phyloP scores from a whole-genome alignment of 2,888 invertebrate species.

The Scrobipalpa atriplicella region DNA sequence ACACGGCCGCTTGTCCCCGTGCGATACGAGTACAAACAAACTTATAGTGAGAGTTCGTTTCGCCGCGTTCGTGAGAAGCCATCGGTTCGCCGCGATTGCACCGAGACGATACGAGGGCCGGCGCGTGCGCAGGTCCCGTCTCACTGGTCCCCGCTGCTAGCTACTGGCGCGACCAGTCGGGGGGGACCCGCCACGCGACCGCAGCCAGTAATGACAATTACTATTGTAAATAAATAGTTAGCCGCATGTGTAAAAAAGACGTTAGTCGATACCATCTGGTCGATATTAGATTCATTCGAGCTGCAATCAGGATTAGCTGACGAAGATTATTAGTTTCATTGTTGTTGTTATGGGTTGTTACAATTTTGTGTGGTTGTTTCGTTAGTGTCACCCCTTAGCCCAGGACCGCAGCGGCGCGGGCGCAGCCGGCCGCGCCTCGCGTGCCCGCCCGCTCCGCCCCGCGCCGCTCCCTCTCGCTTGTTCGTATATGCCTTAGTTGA shows the following conservation, averaged over 20 bases:
- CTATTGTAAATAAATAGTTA: constrained; percentile 80
- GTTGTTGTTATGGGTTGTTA: constrained; percentile 72
- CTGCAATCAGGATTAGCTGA: constrained; percentile 73
- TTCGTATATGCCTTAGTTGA: constrained; percentile 74
- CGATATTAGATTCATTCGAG: constrained; percentile 80
- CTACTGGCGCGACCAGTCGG: constrained; percentile 10
- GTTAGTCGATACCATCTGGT: constrained; percentile 70
- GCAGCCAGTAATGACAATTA: constrained; percentile 58
- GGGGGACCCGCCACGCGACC: constrained; percentile 25
- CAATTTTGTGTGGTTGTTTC: constrained; percentile 67
- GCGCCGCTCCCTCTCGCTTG: constrained; percentile 70
- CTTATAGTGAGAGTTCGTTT: constrained; percentile 75
- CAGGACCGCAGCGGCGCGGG: constrained; percentile 34
- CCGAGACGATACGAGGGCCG: constrained; percentile 59
- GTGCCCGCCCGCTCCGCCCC: constrained; percentile 34
- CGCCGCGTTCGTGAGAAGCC: constrained; percentile 80
- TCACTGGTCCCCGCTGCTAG: background rate
- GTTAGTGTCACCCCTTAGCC: constrained; percentile 63
- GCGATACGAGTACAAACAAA: constrained; percentile 75
- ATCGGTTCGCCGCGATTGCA: constrained; percentile 80
- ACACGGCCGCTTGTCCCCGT: constrained; percentile 79
- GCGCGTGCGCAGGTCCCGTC: constrained; percentile 4
- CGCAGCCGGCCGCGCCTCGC: constrained; percentile 26
- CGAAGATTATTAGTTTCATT: constrained; percentile 74
- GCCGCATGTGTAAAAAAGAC: constrained; percentile 75